These are phyloP conservation scores for Amia ocellicauda DNA, from an alignment of 2,113 vertebrate species.

Conservation along the genomic window DNA sequence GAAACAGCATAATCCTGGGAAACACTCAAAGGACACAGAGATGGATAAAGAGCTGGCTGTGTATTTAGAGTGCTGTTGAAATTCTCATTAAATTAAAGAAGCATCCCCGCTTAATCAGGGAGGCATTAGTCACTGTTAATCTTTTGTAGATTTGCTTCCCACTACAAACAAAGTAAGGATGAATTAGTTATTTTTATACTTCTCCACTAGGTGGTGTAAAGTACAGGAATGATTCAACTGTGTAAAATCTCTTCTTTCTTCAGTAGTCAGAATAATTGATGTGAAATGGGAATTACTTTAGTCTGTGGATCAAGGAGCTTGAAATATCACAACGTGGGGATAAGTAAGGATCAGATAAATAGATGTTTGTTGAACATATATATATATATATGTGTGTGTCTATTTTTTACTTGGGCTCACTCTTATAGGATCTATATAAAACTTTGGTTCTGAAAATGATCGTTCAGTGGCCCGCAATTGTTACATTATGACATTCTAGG, in stretches of 20 bases:
- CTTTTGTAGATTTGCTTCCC: conserved; percentile 41
- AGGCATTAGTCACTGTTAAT: conserved; percentile 49
- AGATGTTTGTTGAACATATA: no score
- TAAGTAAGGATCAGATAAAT: no score
- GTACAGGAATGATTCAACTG: conserved; percentile 11
- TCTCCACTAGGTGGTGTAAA: conserved; percentile 38
- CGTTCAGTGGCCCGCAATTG: no score
- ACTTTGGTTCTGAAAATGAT: no score
- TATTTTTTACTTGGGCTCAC: no score
- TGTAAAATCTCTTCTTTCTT: conserved; percentile 41
- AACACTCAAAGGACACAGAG: conserved; percentile 3
- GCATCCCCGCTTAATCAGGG: conserved; percentile 53
- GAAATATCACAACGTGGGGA: no score
- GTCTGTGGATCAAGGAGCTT: no score
- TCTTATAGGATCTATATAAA: no score
- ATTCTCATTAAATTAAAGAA: conserved; percentile 51
- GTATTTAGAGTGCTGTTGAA: conserved; percentile 5
- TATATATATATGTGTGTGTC: no score
- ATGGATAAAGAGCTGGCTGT: not conserved
- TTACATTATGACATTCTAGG: no score
- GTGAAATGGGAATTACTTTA: no score
- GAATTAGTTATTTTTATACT: conserved; percentile 11
- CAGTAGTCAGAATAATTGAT: no score
- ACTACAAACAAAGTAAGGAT: conserved; percentile 5
- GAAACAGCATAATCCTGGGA: conserved; percentile 3